Percentiles rank a stretch among this genome's conserved stretches.
Conservation (phyloP, 2,888 invertebrate genomes). For the Isotomurus palustris region DNA sequence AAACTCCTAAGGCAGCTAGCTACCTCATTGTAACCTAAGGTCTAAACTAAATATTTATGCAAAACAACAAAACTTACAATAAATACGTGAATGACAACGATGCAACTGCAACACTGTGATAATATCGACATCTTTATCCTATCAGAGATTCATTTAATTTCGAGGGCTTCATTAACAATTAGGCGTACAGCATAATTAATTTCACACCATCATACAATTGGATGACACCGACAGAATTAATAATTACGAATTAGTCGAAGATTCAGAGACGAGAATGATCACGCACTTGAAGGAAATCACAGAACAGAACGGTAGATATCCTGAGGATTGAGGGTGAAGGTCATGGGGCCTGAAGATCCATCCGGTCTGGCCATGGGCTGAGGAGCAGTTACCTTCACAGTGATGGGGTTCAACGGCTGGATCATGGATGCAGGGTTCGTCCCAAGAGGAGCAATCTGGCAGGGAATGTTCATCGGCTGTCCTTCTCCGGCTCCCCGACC, state of each 20-base stretch:
- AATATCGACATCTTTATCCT: too few relatives aligned
- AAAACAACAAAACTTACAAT: too few relatives aligned
- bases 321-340: not conserved
- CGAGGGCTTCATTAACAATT: too few relatives aligned
- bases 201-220: too few relatives aligned
- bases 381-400: conserved; percentile 6
- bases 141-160: too few relatives aligned
- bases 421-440: conserved; percentile 20
- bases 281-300: too few relatives aligned
- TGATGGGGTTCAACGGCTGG: conserved; percentile 19
- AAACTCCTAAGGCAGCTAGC: too few relatives aligned
- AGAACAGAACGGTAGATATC: not conserved
- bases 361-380: not conserved
- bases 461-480: conserved; percentile 15
- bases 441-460: conserved; percentile 24
- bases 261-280: not conserved
- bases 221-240: not conserved
- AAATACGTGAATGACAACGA: too few relatives aligned
- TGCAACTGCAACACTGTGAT: too few relatives aligned
- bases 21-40: too few relatives aligned
- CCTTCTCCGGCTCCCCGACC: not conserved
- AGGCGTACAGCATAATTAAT: too few relatives aligned
- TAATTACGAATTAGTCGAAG: not conserved
- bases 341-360: not conserved
- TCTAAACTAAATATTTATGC: too few relatives aligned